These are phyloP conservation scores for Australoheros scitulus DNA, from an alignment of 2,113 vertebrate species.

Conservation along the genomic window DNA sequence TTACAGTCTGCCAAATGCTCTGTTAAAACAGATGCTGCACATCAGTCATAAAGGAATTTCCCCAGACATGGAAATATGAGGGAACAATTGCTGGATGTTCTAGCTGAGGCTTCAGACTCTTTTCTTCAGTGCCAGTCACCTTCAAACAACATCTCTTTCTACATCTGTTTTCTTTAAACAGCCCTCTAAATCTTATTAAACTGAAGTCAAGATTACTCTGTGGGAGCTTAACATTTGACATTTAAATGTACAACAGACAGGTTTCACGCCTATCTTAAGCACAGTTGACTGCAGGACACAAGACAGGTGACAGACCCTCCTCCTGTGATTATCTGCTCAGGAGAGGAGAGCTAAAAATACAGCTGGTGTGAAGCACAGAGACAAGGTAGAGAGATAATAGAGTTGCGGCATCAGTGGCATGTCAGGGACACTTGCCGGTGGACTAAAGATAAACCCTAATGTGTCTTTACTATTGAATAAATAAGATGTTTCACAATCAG, in stretches of 20 bases:
- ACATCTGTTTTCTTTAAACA: neutral
- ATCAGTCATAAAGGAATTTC: neutral
- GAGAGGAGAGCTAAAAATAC: constrained; percentile 80
- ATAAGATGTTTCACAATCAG: constrained; percentile 22
- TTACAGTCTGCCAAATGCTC: neutral
- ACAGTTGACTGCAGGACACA: constrained; percentile 23
- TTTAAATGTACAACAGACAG: constrained; percentile 2
- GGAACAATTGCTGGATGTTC: neutral
- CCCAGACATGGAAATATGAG: neutral
- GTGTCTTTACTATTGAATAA: constrained; percentile 34
- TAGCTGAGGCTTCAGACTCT: neutral
- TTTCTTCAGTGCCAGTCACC: neutral
- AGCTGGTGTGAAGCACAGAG: constrained; percentile 60
- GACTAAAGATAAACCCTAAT: constrained; percentile 62
- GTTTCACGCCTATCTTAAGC: constrained; percentile 36
- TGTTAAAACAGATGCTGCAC: neutral
- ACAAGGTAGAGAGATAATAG: constrained; percentile 70
- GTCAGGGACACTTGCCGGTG: constrained; percentile 53
- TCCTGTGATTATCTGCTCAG: constrained; percentile 64
- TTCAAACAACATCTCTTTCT: neutral
- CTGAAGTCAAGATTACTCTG: neutral
- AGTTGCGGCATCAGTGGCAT: constrained; percentile 54
- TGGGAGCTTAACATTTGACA: neutral
- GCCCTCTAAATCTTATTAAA: neutral
- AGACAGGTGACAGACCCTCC: constrained; percentile 55